Evolutionary conservation across 2,888 invertebrate species (phyloP).

Genomic region (Ectemnius cavifrons): DNA sequence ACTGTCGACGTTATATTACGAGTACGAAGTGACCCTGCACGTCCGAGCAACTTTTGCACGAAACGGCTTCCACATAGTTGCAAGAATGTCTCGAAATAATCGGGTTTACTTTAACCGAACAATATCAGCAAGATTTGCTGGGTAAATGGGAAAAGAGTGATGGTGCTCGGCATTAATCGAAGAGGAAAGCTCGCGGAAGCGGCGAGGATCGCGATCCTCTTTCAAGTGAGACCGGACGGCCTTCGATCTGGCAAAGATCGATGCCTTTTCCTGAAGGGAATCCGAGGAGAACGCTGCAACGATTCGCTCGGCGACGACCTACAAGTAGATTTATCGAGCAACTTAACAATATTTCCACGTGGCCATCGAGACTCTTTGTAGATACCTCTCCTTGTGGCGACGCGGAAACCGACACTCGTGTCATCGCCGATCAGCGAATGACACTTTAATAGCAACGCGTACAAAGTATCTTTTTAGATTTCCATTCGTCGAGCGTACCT

Average conservation of each 20-base stretch:
- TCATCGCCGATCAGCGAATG: background rate
- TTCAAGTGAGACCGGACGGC: conserved; percentile 11
- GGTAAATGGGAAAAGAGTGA: background rate
- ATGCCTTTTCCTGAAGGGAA: conserved; percentile 21
- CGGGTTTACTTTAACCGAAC: no score
- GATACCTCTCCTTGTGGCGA: background rate
- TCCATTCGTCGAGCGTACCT: background rate
- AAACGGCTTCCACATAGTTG: no score
- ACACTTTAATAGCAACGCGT: no score
- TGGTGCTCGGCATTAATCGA: conserved; percentile 8
- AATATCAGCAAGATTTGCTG: no score
- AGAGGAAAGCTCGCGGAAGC: conserved; percentile 32
- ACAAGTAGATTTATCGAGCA: background rate
- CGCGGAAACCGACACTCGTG: background rate
- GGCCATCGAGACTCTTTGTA: background rate
- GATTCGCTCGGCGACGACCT: background rate
- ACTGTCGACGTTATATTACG: no score
- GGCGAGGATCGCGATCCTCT: background rate
- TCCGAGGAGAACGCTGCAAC: conserved; percentile 11
- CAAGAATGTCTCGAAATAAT: no score
- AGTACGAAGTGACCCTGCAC: no score
- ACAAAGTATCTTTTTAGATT: background rate
- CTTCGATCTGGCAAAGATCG: conserved; percentile 38
- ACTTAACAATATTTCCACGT: background rate
- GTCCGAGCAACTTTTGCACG: no score